Evolutionary conservation across 1,140 invertebrate genomes (phyloP), one percentile per base, ranked within the genome.

Genomic region (Brachionus koreanus): DNA sequence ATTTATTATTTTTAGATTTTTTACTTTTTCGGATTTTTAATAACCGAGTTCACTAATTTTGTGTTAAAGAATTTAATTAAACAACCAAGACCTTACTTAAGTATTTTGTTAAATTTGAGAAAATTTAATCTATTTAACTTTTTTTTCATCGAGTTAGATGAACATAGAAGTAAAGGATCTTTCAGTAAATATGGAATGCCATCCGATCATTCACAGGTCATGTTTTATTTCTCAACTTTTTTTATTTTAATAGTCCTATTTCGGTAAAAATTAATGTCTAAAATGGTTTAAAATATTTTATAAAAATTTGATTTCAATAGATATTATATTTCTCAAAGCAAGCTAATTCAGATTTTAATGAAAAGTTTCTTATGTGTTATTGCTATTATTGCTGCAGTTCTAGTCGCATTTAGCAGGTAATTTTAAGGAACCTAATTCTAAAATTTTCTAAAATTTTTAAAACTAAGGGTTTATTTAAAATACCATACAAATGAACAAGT

Each of bases 181-280:
- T 93, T 92, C 85, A 92, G 92, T 84, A 94, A 96, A 89, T 95
- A 95, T 91, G 94, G 94, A 85, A 97, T 97, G 95, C 95, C 95
- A 63, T 96, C 94, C 29, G 93, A 93, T 72, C 95, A 97, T 90
- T 91, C 94, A 84, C 94, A 96, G 89, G 94, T 95, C 88, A 93
- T 95, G 89, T 95, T 93, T 93, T 97, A 96, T 89, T 95, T 95
- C 89, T 91, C 93, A 82, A 91, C 92, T 61, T 81, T 81, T 65
- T 65, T 81, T 65, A 35, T 43, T 29, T 12, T 81, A 5, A 29
- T 81, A 16, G 46, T 81, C 19, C n/a, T 29, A 16, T 65, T 67
- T 25, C 33, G 77, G 77, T 81, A 69, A 69, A 39, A 19, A 13
- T 39, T 16, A 9, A 39, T 39, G 2, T 12, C 3, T 69, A 6